Base-by-base conservation (phyloP, 2,797 vertebrate genomes). In the Sebastes paucispinis region DNA sequence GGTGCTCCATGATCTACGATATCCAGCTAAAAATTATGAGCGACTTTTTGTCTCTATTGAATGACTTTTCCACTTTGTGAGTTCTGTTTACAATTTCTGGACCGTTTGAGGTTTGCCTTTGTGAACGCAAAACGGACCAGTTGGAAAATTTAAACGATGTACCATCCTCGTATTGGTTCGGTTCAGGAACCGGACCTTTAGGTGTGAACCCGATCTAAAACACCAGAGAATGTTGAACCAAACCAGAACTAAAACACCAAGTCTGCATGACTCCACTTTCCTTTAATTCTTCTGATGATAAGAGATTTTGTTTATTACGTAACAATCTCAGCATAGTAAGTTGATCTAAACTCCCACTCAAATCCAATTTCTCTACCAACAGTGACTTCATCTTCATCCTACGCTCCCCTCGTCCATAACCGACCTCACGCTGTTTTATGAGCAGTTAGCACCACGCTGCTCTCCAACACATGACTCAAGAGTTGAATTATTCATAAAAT, bases 281-380 rank as follows among this genome's bases (percentile, higher is more conserved):
- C 65, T 47, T 27, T 66, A 20, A 66, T 52, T 58, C 8, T 27
- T n/a, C 36, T 18, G 36, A 25, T 13, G 13, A 39, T 8, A 8
- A 22, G 18, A n/a, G 11, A 13, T 14, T 52, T 18, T 11, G 43
- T 47, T 47, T 1, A 59, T 76, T 71, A 54, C 1, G 14, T 71
- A 66, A 81, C 10, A 59, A 20, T 27, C 12, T 27, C 62, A 59
- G 22, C 4, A 22, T 2, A 39, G 43, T 24, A 10, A 47, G 12
- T 71, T 31, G 14, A 55, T 74, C 58, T 66, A 14, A 57, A 25
- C 70, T 74, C 71, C 71, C 43, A 69, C 71, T 71, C 71, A 58
- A 14, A 31, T 50, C n/a, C 57, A 8, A 22, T 24, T 47, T 50
- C 52, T 22, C 66, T 50, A 66, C 79, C 74, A 64, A 20, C 64